Conservation (phyloP, 92 coral and sea anemone species). For the Montipora capitata region DNA sequence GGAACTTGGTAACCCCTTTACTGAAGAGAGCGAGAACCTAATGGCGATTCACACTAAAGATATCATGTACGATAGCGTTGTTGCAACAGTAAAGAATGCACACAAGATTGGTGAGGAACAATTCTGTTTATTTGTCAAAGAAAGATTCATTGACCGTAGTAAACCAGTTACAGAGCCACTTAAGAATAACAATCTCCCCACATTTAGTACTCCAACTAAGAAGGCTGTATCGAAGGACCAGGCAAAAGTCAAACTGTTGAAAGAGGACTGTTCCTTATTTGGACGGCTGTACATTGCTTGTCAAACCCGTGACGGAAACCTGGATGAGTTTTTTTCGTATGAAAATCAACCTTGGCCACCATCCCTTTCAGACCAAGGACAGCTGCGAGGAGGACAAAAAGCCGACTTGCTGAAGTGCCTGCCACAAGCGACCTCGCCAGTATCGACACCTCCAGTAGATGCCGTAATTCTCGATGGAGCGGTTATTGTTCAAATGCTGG, state of each 20-base stretch:
- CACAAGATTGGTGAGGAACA: conserved; percentile 70
- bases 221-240: conserved; percentile 63
- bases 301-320: conserved; percentile 82
- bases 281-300: conserved; percentile 76
- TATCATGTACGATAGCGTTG: conserved; percentile 72
- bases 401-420: conserved; percentile 85
- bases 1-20: conserved; percentile 77
- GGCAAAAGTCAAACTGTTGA: conserved; percentile 62
- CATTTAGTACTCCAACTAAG: conserved; percentile 51
- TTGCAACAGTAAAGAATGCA: conserved; percentile 63
- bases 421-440: conserved; percentile 66
- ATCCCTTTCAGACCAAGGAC: conserved; percentile 76
- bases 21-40: conserved; percentile 71
- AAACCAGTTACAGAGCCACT: conserved; percentile 65
- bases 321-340: conserved; percentile 74
- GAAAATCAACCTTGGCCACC: conserved; percentile 88
- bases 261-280: conserved; percentile 76
- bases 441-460: conserved; percentile 63
- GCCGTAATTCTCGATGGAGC: conserved; percentile 86
- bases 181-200: conserved; percentile 69
- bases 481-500: conserved; percentile 80
- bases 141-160: conserved; percentile 29
- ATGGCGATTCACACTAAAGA: conserved; percentile 78
- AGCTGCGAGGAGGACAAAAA: conserved; percentile 83
- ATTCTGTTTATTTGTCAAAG: conserved; percentile 61